Conservation (phyloP, 2,797 vertebrate genomes). For the Enteromius paludinosus region DNA sequence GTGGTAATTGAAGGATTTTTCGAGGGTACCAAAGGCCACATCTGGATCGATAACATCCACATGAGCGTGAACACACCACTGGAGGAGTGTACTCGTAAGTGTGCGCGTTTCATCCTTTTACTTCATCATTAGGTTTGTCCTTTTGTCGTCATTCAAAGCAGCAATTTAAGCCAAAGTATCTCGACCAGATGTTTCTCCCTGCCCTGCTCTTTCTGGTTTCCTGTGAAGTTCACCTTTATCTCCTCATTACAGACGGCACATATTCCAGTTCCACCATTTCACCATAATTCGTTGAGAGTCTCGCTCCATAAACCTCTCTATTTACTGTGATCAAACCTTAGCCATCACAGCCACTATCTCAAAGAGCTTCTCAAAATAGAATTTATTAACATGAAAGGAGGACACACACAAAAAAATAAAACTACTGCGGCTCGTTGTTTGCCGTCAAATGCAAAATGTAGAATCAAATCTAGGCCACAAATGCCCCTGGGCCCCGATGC, state of each 20-base stretch:
- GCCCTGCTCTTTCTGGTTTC: constrained; percentile 11
- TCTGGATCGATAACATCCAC: constrained; percentile 92
- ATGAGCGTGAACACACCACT: constrained; percentile 86
- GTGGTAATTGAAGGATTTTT: constrained; percentile 94
- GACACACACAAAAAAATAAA: constrained; percentile 26
- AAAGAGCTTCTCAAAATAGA: constrained; percentile 55
- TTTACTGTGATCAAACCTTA: constrained; percentile 44
- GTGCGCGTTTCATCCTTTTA: background rate
- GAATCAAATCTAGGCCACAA: constrained; percentile 76
- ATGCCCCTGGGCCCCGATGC: constrained; percentile 74
- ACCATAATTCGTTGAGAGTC: constrained; percentile 8
- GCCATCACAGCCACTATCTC: constrained; percentile 35
- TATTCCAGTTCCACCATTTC: constrained; percentile 30
- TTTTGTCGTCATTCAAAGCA: constrained; percentile 17
- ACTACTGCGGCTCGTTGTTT: constrained; percentile 61
- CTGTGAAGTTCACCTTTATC: constrained; percentile 52
- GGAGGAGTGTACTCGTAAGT: constrained; percentile 95
- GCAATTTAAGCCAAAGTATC: constrained; percentile 13
- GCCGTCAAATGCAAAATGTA: constrained; percentile 69
- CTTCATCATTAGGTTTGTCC: background rate
- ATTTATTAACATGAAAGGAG: constrained; percentile 50
- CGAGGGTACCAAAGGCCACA: constrained; percentile 85
- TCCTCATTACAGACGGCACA: constrained; percentile 26
- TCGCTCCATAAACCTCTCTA: constrained; percentile 45
- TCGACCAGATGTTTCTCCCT: constrained; percentile 17